Conservation (phyloP, 1,140 invertebrate species). For the Diprion similis region DNA sequence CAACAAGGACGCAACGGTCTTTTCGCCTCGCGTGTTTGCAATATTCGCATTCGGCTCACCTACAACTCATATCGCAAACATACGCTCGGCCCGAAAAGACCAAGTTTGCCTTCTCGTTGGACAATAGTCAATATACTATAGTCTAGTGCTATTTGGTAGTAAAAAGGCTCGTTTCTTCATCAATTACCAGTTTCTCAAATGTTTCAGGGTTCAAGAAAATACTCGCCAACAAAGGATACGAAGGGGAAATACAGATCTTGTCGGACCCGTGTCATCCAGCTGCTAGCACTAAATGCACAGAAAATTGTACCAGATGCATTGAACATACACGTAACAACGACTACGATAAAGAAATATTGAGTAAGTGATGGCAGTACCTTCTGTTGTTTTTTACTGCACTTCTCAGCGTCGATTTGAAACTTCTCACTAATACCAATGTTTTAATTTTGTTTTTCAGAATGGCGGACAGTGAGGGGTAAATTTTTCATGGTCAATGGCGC, state of each 20-base stretch:
- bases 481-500: constrained; percentile 83
- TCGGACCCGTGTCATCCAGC: constrained; percentile 59
- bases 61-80: too few species aligned
- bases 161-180: background rate
- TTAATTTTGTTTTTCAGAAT: constrained; percentile 46
- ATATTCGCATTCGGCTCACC: too few species aligned
- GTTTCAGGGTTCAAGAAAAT: constrained; percentile 76
- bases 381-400: background rate
- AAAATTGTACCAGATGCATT: constrained; percentile 58
- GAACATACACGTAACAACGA: constrained; percentile 41
- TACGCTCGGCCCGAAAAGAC: too few species aligned
- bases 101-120: too few species aligned
- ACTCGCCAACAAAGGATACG: constrained; percentile 73
- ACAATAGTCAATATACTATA: background rate
- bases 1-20: too few species aligned
- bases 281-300: constrained; percentile 55
- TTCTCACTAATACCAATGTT: too few species aligned
- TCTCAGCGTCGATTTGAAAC: too few species aligned
- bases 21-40: too few species aligned
- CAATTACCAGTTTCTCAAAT: background rate
- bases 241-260: constrained; percentile 71
- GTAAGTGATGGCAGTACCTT: constrained; percentile 30
- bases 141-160: constrained; percentile 19
- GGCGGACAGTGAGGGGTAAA: constrained; percentile 73
- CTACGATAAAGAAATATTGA: constrained; percentile 46